A percentile compares a stretch with the other conserved stretches of the same genome.
These are phyloP conservation scores for Menidia beryllina DNA, from an alignment of 2,113 vertebrate species.

Conservation along the genomic window DNA sequence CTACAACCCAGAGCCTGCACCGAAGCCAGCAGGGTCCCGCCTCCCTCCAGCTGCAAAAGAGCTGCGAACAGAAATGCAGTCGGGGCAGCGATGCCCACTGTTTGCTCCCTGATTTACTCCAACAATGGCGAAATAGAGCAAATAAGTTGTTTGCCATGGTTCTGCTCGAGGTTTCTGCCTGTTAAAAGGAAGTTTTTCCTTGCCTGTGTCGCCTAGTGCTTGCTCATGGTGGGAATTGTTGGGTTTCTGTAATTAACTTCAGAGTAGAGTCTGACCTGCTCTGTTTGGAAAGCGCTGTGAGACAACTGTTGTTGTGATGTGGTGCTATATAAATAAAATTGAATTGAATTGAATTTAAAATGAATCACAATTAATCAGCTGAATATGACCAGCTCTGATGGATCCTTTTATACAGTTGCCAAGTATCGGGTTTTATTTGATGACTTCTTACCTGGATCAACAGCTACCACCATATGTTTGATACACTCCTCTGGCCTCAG, in stretches of 20 bases:
- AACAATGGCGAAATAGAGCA: too few species aligned
- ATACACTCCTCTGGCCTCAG: constrained; percentile 88
- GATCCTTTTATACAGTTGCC: background rate
- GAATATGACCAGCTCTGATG: background rate
- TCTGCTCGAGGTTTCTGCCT: too few species aligned
- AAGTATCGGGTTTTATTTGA: background rate
- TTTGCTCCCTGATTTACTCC: background rate
- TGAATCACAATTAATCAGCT: background rate
- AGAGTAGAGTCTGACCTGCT: too few species aligned
- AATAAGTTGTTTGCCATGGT: too few species aligned
- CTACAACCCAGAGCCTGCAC: constrained; percentile 86
- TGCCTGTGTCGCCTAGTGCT: too few species aligned
- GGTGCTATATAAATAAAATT: too few species aligned
- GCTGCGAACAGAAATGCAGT: constrained; percentile 70
- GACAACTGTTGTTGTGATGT: too few species aligned
- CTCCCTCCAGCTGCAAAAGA: constrained; percentile 88
- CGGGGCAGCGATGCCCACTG: background rate
- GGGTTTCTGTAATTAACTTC: too few species aligned
- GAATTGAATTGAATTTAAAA: too few species aligned
- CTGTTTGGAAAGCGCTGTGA: too few species aligned
- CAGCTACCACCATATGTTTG: constrained; percentile 83
- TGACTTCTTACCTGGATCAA: constrained; percentile 87
- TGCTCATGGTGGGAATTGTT: too few species aligned
- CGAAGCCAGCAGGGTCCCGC: constrained; percentile 84
- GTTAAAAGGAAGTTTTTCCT: too few species aligned